Conservation (phyloP, 30 jellyfish, hydroid and myxozoan genomes). For the Aurelia aurita complex sp. Pacific region DNA sequence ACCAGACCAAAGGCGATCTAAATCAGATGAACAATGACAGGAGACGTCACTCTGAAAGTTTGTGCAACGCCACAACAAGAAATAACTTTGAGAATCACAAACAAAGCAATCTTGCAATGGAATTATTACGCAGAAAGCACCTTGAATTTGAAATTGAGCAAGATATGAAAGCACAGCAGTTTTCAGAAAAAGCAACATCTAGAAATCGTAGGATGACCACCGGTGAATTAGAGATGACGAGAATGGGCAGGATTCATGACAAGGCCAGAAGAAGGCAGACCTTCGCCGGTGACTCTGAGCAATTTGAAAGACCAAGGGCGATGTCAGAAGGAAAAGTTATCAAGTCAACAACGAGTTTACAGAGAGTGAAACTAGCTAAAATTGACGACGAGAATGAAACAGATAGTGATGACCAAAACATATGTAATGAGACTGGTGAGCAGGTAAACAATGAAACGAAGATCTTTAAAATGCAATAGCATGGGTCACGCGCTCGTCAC, state of each 20-base stretch:
- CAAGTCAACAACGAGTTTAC: not conserved
- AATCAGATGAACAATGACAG: too few relatives aligned
- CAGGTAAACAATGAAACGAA: too few relatives aligned
- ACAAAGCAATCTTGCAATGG: slow-evolving; percentile 16
- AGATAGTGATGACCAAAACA: not conserved
- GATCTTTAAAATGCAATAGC: too few relatives aligned
- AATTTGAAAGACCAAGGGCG: not conserved
- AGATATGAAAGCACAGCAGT: slow-evolving; percentile 7
- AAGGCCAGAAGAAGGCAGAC: not conserved
- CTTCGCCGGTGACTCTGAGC: not conserved
- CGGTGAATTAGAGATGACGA: slow-evolving; percentile 20
- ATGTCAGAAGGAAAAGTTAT: not conserved
- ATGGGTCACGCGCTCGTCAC: too few relatives aligned
- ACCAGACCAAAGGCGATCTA: not conserved
- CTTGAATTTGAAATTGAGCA: slow-evolving; percentile 15
- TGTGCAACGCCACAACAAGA: too few relatives aligned
- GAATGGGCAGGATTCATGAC: not conserved
- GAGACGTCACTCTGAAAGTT: too few relatives aligned
- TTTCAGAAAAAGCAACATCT: not conserved
- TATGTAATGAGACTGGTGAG: not conserved
- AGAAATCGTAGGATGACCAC: slow-evolving; percentile 19
- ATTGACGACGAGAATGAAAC: not conserved
- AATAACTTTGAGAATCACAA: not conserved
- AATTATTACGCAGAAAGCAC: slow-evolving; percentile 19
- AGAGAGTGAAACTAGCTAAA: not conserved